phyloP scores from a whole-genome alignment of 2,888 invertebrate genomes.

The Uropetala carovei region DNA sequence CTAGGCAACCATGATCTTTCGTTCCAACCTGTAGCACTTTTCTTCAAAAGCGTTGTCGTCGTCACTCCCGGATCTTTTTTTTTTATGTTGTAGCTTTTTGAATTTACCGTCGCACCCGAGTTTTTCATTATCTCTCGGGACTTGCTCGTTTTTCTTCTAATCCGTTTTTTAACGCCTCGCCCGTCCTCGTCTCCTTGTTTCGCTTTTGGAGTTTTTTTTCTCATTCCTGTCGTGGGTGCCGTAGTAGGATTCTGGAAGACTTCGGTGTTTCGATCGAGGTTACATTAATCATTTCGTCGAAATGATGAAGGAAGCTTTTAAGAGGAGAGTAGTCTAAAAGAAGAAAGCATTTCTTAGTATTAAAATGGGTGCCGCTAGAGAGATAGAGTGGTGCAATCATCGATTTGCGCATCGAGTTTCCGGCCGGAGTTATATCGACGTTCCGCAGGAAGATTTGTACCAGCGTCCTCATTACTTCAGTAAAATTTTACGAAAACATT shows the following conservation, averaged over 20 bases:
- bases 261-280: too few relatives aligned
- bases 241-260: not conserved
- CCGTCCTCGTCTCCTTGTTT: not conserved
- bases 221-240: not conserved
- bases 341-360: too few relatives aligned
- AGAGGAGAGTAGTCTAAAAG: too few relatives aligned
- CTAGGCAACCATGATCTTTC: not conserved
- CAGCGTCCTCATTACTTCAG: too few relatives aligned
- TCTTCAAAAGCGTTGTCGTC: not conserved
- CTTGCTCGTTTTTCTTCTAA: not conserved
- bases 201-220: not conserved
- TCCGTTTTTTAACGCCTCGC: not conserved
- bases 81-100: not conserved
- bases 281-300: too few relatives aligned
- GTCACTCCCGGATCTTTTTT: not conserved
- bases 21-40: slow-evolving; percentile 10
- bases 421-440: too few relatives aligned
- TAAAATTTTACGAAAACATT: too few relatives aligned
- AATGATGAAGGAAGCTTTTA: too few relatives aligned
- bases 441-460: too few relatives aligned
- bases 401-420: too few relatives aligned
- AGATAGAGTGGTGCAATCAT: too few relatives aligned
- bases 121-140: not conserved
- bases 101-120: not conserved
- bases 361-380: too few relatives aligned